phyloP scores from a whole-genome alignment of 2,888 invertebrate genomes.

The Polietes domitor region DNA sequence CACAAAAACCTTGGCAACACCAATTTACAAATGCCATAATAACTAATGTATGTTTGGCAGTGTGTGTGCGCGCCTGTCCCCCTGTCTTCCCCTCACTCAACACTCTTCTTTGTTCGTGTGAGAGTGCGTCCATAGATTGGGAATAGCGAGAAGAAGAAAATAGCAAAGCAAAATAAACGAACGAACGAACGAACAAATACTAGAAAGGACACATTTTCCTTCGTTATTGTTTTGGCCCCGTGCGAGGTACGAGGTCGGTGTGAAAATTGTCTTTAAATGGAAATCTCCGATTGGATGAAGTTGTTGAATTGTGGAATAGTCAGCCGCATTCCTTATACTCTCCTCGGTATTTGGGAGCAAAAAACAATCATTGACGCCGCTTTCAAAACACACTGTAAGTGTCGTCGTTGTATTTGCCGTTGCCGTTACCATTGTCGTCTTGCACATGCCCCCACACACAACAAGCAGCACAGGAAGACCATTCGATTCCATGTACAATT shows the following conservation, averaged over 20 bases:
- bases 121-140: neutral
- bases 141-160: neutral
- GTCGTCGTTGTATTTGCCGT: neutral
- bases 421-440: neutral
- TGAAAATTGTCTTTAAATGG: neutral
- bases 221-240: neutral
- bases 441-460: neutral
- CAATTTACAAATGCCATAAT: constrained; percentile 60
- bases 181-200: neutral
- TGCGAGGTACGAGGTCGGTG: neutral
- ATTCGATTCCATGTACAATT: neutral
- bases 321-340: neutral
- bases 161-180: neutral
- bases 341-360: neutral
- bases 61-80: constrained; percentile 42
- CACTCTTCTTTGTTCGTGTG: neutral
- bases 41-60: constrained; percentile 23
- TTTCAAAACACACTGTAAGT: constrained; percentile 50
- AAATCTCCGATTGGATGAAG: neutral
- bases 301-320: too few relatives aligned
- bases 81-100: constrained; percentile 24
- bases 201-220: neutral
- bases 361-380: constrained; percentile 37
- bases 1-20: constrained; percentile 61
- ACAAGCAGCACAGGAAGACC: neutral